Percentiles rank a stretch among this genome's conserved stretches.
phyloP scores from a whole-genome alignment of 2,113 vertebrate genomes.

The Oncorhynchus gorbuscha region DNA sequence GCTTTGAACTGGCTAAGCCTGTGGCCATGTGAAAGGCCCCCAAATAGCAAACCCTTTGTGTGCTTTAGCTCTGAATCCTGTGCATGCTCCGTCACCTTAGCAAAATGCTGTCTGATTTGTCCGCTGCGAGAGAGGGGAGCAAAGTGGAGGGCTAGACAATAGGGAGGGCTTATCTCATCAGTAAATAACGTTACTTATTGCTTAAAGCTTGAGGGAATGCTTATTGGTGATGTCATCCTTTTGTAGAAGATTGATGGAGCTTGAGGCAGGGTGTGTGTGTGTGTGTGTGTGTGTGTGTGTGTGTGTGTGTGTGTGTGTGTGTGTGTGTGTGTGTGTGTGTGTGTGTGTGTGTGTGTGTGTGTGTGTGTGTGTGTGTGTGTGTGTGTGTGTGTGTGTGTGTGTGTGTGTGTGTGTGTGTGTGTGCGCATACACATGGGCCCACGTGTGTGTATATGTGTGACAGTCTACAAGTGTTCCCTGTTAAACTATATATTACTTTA shows the following conservation, averaged over 20 bases:
- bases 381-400: constrained; percentile 31
- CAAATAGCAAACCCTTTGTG: constrained; percentile 74
- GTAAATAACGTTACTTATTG: constrained; percentile 84
- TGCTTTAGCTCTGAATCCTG: constrained; percentile 79
- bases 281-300: constrained; percentile 17
- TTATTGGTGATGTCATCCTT: constrained; percentile 87
- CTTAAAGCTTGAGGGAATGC: constrained; percentile 76
- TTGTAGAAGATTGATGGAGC: constrained; percentile 77
- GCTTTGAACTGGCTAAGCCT: constrained; percentile 59
- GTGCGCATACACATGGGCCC: background rate
- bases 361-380: constrained; percentile 14
- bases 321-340: background rate
- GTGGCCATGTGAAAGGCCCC: constrained; percentile 56
- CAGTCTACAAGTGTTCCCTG: constrained; percentile 50
- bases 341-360: background rate
- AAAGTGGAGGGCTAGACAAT: constrained; percentile 82
- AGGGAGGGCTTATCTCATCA: constrained; percentile 83
- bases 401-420: constrained; percentile 44
- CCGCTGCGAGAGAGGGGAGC: constrained; percentile 74
- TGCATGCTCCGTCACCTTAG: constrained; percentile 84
- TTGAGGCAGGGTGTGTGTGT: constrained; percentile 62
- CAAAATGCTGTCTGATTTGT: constrained; percentile 82
- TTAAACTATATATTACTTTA: constrained; percentile 66
- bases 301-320: constrained; percentile 46
- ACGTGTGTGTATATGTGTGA: background rate